Base-by-base conservation (phyloP, 2,888 invertebrate species). In the Drosophila antonietae region DNA sequence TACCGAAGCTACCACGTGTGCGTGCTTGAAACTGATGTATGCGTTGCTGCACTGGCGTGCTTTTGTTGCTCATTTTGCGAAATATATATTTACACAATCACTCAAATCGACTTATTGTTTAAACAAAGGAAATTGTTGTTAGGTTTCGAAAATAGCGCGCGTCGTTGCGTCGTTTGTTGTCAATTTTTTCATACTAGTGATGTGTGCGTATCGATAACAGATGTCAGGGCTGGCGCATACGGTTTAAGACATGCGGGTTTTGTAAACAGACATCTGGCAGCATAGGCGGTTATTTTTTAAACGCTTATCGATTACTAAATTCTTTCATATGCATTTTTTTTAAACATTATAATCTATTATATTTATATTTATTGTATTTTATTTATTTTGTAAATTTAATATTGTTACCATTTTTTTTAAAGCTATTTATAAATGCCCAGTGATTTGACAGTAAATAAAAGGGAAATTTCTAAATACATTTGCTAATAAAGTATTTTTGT, bases 151-250 rank as follows among this genome's bases (percentile, higher is more conserved):
- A 87, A 51, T 59, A 64, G 58, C 84, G 84, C 85, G 85, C 84
- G 84, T 69, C 84, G 84, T 69, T 69, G 85, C 75, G 73, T 88
- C 81, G 68, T 79, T 79, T 83, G 70, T 87, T 86, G 74, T 81
- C 67, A 80, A 68, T 44, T 60, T 76, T 77, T 72, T 60, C 47
- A 62, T 73, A 14, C 53, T 73, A 68, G 69, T 73, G 73, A 75
- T 51, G 82, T 28, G 58, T 12, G 12, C 3, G 3, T 23, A 39
- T 35, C 84, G 84, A 83, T 87, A 81, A 43, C 44, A 49, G 2
- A 8, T 12, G 10, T 31, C 14, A 67, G 64, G 49, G 73, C 20
- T 66, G 63, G n/a, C 43, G 18, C 15, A 28, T 18, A 18, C n/a
- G 4, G 1, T 23, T 1, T 14, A 43, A 15, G 23, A 53, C 58